These are phyloP conservation scores for Salvelinus alpinus DNA, from an alignment of 2,113 vertebrate species.

Conservation along the genomic window DNA sequence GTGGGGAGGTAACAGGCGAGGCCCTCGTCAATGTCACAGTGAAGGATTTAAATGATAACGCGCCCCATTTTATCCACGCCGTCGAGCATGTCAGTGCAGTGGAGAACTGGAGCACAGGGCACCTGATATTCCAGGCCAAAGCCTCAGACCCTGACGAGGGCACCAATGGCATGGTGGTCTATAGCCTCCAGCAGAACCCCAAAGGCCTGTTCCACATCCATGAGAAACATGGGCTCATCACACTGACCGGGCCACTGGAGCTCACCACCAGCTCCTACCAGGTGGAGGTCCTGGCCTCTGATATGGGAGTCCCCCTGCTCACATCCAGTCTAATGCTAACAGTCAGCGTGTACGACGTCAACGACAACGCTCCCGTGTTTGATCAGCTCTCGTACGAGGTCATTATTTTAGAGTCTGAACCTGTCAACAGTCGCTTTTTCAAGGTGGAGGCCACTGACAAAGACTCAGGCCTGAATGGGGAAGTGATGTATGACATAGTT, in stretches of 20 bases:
- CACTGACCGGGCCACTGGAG: slow-evolving; percentile 83
- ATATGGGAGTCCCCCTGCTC: slow-evolving; percentile 87
- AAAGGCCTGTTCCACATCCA: slow-evolving; percentile 85
- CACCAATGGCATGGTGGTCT: slow-evolving; percentile 85
- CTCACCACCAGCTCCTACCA: slow-evolving; percentile 88
- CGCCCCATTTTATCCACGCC: slow-evolving; percentile 85
- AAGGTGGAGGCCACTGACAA: slow-evolving; percentile 91
- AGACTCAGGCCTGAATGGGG: slow-evolving; percentile 92
- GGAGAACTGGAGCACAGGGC: slow-evolving; percentile 93
- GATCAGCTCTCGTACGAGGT: slow-evolving; percentile 96
- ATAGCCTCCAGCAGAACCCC: slow-evolving; percentile 91
- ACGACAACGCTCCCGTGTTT: slow-evolving; percentile 93
- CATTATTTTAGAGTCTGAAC: slow-evolving; percentile 87
- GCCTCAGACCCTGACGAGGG: slow-evolving; percentile 92
- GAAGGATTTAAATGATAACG: slow-evolving; percentile 95
- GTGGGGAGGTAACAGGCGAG: slow-evolving; percentile 88
- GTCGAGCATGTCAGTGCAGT: slow-evolving; percentile 91
- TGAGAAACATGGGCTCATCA: slow-evolving; percentile 85
- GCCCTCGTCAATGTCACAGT: slow-evolving; percentile 91
- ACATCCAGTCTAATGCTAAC: slow-evolving; percentile 86
- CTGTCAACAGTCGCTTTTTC: slow-evolving; percentile 95
- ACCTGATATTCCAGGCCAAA: slow-evolving; percentile 90
- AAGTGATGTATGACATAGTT: slow-evolving; percentile 88
- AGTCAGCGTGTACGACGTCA: slow-evolving; percentile 92
- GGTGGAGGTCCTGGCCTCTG: slow-evolving; percentile 87